phyloP scores from a whole-genome alignment of 2,113 vertebrate species.

The Vimba vimba region DNA sequence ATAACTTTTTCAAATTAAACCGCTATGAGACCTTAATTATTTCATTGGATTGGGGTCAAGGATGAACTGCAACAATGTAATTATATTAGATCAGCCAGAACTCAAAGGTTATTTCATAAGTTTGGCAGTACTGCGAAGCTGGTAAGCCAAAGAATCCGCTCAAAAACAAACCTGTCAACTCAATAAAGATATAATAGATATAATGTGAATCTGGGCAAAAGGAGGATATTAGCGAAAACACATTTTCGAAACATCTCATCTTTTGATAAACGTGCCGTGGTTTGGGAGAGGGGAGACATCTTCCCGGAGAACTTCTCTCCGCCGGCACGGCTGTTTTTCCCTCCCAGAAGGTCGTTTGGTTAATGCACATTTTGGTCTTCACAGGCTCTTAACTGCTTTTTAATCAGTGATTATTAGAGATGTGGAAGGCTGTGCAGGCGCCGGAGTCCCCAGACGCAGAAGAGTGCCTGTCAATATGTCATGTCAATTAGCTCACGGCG shows the following conservation, averaged over 20 bases:
- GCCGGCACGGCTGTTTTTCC: slow-evolving; percentile 61
- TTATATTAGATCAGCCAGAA: slow-evolving; percentile 58
- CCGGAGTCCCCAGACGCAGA: slow-evolving; percentile 67
- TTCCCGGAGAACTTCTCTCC: slow-evolving; percentile 64
- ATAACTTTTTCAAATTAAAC: slow-evolving; percentile 62
- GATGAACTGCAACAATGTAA: slow-evolving; percentile 57
- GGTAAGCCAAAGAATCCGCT: slow-evolving; percentile 38
- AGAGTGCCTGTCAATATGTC: slow-evolving; percentile 82
- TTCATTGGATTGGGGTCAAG: slow-evolving; percentile 58
- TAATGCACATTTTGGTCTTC: slow-evolving; percentile 89
- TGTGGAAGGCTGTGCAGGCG: slow-evolving; percentile 74
- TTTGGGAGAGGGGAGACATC: slow-evolving; percentile 34
- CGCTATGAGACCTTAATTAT: slow-evolving; percentile 57
- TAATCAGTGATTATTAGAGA: slow-evolving; percentile 91
- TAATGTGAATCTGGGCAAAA: slow-evolving; percentile 48
- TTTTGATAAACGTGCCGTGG: slow-evolving; percentile 53
- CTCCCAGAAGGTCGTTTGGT: slow-evolving; percentile 81
- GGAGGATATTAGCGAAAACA: slow-evolving; percentile 41
- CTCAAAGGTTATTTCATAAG: slow-evolving; percentile 54
- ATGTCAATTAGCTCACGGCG: slow-evolving; percentile 76
- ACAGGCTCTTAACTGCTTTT: slow-evolving; percentile 90
- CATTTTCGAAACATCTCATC: slow-evolving; percentile 27
- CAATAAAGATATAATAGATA: slow-evolving; percentile 46
- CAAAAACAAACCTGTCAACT: slow-evolving; percentile 50
- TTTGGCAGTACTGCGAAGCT: slow-evolving; percentile 22